Percentiles rank a stretch among this genome's conserved stretches.
Conservation (phyloP, 2,797 vertebrate genomes). For the Echeneis naucrates region DNA sequence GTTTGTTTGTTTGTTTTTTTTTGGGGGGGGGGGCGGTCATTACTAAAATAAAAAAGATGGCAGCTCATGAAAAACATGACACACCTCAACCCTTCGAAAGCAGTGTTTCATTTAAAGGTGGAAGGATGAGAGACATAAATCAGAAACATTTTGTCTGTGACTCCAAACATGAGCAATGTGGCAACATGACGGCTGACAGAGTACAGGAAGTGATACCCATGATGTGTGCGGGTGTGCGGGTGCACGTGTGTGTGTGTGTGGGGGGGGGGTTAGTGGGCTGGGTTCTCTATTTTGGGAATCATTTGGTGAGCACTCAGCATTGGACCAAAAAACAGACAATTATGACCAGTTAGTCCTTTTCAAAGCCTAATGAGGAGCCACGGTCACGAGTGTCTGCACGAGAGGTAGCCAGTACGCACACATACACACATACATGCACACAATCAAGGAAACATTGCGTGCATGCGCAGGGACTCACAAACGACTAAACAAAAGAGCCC, state of each 20-base stretch:
- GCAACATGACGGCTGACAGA: conserved; percentile 18
- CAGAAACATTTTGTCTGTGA: too few species aligned
- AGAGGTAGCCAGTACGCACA: conserved; percentile 34
- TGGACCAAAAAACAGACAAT: conserved; percentile 74
- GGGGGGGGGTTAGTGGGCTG: neutral
- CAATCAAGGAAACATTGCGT: conserved; percentile 19
- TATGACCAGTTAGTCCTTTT: conserved; percentile 77
- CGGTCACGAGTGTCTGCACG: conserved; percentile 67
- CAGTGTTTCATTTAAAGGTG: too few species aligned
- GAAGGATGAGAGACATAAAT: too few species aligned
- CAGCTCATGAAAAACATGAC: too few species aligned
- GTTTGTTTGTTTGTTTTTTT: too few species aligned
- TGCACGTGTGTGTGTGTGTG: too few species aligned
- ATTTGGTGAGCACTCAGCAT: conserved; percentile 63
- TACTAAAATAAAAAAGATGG: too few species aligned
- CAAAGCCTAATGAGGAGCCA: conserved; percentile 76
- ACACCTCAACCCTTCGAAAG: too few species aligned
- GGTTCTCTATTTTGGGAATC: conserved; percentile 59
- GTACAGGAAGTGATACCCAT: conserved; percentile 47
- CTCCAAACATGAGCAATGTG: too few species aligned
- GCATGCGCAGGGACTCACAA: conserved; percentile 4
- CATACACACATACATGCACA: conserved; percentile 3
- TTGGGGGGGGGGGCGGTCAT: too few species aligned
- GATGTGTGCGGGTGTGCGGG: too few species aligned
- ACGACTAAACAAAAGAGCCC: conserved; percentile 32